Conservation (phyloP, 2,888 invertebrate species). For the Spilosoma lubricipeda region DNA sequence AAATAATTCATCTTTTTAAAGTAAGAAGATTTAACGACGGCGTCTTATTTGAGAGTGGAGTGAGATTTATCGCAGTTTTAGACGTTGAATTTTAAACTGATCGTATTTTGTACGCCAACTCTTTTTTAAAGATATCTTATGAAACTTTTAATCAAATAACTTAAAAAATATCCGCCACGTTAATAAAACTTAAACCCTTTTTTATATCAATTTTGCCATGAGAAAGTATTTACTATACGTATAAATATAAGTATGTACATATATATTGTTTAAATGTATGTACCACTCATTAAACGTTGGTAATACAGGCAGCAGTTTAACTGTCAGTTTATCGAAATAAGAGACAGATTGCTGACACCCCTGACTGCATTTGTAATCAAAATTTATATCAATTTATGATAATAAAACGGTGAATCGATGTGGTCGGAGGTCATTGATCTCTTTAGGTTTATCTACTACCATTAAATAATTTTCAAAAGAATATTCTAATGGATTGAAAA, state of each 20-base stretch:
- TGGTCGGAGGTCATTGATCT: neutral
- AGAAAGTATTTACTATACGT: neutral
- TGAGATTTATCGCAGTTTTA: neutral
- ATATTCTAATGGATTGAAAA: neutral
- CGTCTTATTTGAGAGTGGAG: neutral
- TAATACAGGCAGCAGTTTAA: neutral
- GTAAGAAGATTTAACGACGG: neutral
- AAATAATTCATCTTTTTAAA: neutral
- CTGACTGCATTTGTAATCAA: neutral
- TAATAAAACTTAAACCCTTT: neutral
- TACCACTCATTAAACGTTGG: neutral
- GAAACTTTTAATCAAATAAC: neutral
- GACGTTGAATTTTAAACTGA: neutral
- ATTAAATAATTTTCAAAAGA: neutral
- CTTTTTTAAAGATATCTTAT: neutral
- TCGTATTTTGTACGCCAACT: neutral
- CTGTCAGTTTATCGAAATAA: neutral
- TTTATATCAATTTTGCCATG: neutral
- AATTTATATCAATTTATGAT: neutral
- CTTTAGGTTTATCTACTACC: neutral
- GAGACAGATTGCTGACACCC: neutral
- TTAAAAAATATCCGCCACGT: neutral
- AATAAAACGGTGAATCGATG: neutral
- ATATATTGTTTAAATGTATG: no score
- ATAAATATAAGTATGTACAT: no score